Conservation (phyloP, 1,140 invertebrate genomes). For the Drosophila triauraria region DNA sequence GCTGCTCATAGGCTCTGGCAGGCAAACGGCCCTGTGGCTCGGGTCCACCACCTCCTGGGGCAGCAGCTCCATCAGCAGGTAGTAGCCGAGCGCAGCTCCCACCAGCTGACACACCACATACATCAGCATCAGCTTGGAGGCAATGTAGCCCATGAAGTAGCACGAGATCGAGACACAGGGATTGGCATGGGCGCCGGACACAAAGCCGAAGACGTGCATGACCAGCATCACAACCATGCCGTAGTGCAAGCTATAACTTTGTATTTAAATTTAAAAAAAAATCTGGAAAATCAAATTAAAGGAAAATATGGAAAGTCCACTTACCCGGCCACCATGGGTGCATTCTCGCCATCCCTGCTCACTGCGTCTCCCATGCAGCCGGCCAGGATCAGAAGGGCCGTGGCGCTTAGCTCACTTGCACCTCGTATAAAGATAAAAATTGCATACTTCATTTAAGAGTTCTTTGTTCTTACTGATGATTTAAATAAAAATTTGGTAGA, state of each 20-base stretch:
- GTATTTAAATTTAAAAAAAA: too few relatives aligned
- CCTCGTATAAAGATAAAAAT: constrained; percentile 40
- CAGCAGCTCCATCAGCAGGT: constrained; percentile 35
- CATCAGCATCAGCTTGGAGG: constrained; percentile 24
- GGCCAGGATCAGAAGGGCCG: constrained; percentile 44
- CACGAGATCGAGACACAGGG: constrained; percentile 57
- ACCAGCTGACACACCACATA: constrained; percentile 49
- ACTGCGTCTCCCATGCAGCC: constrained; percentile 39
- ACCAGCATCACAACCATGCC: constrained; percentile 40
- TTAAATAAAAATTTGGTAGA: constrained; percentile 1
- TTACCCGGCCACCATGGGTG: constrained; percentile 16
- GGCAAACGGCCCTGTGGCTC: constrained; percentile 29
- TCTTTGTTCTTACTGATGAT: constrained; percentile 2
- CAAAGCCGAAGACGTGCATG: constrained; percentile 57
- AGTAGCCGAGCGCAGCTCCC: constrained; percentile 35
- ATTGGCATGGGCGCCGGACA: constrained; percentile 66
- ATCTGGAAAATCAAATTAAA: too few relatives aligned
- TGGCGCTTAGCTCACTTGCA: constrained; percentile 51
- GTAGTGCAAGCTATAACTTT: constrained; percentile 23
- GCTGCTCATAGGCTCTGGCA: constrained; percentile 35
- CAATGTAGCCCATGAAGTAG: constrained; percentile 48
- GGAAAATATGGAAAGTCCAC: too few relatives aligned
- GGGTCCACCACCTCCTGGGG: constrained; percentile 31
- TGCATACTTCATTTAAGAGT: constrained; percentile 22
- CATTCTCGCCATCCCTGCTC: not conserved